phyloP scores from a whole-genome alignment of 2,888 invertebrate species.

The Drosophila merina region DNA sequence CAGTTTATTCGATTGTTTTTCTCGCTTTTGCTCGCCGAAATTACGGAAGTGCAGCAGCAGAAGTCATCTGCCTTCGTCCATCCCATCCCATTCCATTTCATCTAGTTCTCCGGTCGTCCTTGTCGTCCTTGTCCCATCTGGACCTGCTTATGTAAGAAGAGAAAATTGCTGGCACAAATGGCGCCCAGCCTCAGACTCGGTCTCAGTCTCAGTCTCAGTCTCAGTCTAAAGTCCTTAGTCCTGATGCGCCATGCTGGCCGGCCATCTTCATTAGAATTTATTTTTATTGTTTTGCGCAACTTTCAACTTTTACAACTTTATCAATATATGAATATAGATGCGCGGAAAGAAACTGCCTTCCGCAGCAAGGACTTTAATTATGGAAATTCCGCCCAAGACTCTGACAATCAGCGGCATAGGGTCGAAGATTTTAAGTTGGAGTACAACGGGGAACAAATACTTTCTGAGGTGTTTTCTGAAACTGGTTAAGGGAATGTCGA shows the following conservation, averaged over 20 bases:
- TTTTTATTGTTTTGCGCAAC: conserved; percentile 79
- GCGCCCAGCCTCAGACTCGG: conserved; percentile 45
- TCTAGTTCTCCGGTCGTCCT: conserved; percentile 18
- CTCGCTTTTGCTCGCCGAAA: conserved; percentile 74
- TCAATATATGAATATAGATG: conserved; percentile 79
- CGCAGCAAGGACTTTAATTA: conserved; percentile 69
- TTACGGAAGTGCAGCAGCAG: conserved; percentile 76
- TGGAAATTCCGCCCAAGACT: conserved; percentile 53
- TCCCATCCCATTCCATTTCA: background rate
- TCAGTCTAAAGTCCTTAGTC: conserved; percentile 15
- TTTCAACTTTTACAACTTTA: conserved; percentile 80
- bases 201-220: background rate
- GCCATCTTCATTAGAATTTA: conserved; percentile 78
- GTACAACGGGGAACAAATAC: background rate
- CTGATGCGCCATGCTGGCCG: conserved; percentile 74
- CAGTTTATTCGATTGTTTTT: conserved; percentile 82
- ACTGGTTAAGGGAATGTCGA: background rate
- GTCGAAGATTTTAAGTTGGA: conserved; percentile 7
- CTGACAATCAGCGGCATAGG: conserved; percentile 23
- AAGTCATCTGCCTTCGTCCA: conserved; percentile 44
- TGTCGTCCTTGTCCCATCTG: conserved; percentile 37
- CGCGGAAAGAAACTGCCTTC: conserved; percentile 41
- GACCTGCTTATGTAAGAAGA: conserved; percentile 66
- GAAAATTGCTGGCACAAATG: conserved; percentile 78
- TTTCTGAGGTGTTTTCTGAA: conserved; percentile 1